A percentile compares a stretch with the other conserved stretches of the same genome.
phyloP scores from a whole-genome alignment of 2,113 vertebrate genomes.

The Corythaixoides concolor region DNA sequence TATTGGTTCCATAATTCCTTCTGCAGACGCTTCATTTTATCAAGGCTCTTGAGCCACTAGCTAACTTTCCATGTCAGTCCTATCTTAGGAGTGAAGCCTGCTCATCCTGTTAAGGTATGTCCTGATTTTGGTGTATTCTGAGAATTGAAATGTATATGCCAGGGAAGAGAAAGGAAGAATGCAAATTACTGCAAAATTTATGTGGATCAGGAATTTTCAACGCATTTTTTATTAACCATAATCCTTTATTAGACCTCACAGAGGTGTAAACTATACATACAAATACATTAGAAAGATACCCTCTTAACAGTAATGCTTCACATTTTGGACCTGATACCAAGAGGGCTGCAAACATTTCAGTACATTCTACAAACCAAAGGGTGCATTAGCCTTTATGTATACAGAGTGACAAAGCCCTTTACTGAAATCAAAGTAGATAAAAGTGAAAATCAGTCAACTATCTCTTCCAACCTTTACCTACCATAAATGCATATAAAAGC shows the following conservation, averaged over 20 bases:
- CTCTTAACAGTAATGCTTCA: conserved; percentile 68
- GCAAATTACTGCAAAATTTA: conserved; percentile 32
- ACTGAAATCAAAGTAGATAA: conserved; percentile 60
- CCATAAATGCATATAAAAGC: conserved; percentile 62
- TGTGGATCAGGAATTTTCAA: conserved; percentile 64
- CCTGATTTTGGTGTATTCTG: not conserved
- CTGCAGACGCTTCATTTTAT: not conserved
- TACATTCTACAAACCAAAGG: conserved; percentile 74
- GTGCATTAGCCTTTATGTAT: conserved; percentile 51
- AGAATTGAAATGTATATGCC: not conserved
- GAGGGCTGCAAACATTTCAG: conserved; percentile 66
- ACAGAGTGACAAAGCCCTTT: conserved; percentile 58
- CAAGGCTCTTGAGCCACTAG: not conserved
- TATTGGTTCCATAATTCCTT: not conserved
- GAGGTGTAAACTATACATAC: conserved; percentile 73
- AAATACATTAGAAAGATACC: conserved; percentile 74
- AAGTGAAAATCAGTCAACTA: conserved; percentile 45
- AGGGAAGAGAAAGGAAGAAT: not conserved
- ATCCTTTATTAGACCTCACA: conserved; percentile 75
- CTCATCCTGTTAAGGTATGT: not conserved
- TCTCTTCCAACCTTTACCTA: conserved; percentile 38
- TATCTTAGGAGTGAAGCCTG: not conserved
- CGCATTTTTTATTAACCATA: conserved; percentile 72
- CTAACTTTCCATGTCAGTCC: not conserved
- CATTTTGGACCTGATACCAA: conserved; percentile 55